Evolutionary conservation across 2,888 invertebrate species (phyloP).

Genomic region (Calliphora vomitoria): DNA sequence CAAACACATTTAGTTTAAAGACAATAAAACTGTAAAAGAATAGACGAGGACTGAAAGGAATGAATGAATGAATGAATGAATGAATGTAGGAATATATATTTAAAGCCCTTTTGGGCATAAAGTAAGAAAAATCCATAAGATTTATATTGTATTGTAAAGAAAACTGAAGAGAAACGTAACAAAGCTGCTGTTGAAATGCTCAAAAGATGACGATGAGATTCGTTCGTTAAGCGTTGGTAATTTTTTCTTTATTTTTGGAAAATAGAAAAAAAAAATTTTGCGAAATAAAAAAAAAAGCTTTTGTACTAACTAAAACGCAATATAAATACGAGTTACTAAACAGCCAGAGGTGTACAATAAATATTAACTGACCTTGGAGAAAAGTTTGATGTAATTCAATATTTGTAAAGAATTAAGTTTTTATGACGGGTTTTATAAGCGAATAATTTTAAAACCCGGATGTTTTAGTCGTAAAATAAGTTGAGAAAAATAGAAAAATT

Average conservation of each 20-base stretch:
- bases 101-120: constrained; percentile 65
- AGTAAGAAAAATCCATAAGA: constrained; percentile 65
- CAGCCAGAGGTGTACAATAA: constrained; percentile 15
- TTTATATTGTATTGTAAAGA: constrained; percentile 55
- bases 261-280: background rate
- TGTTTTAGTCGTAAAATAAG: too few relatives aligned
- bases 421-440: too few relatives aligned
- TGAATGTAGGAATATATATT: background rate
- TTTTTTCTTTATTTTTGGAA: background rate
- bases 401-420: too few relatives aligned
- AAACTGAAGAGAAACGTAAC: background rate
- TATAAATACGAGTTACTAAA: constrained; percentile 23
- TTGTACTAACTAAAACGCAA: constrained; percentile 30
- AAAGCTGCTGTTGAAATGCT: constrained; percentile 33
- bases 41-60: constrained; percentile 7
- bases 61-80: background rate
- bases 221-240: constrained; percentile 20
- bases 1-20: constrained; percentile 17
- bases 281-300: background rate
- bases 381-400: too few relatives aligned
- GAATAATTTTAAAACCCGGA: too few relatives aligned
- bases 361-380: background rate
- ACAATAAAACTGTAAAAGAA: constrained; percentile 43
- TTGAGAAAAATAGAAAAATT: too few relatives aligned
- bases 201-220: constrained; percentile 49